phyloP scores from a whole-genome alignment of 2,888 invertebrate genomes.

The Acrobasis repandana region DNA sequence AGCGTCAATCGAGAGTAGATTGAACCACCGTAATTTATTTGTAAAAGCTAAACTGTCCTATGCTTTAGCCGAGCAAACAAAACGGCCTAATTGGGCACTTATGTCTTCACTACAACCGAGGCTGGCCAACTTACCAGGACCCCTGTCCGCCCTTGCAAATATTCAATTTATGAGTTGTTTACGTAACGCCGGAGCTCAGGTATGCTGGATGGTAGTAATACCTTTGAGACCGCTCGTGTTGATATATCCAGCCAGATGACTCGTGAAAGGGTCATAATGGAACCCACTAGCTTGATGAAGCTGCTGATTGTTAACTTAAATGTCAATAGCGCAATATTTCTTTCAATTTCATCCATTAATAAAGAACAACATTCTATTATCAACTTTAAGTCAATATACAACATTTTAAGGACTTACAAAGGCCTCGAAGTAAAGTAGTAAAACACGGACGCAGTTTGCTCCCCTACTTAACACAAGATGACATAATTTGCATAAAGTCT shows the following conservation, averaged over 20 bases:
- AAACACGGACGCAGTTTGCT: conserved; percentile 64
- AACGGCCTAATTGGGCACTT: conserved; percentile 51
- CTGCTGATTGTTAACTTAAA: conserved; percentile 21
- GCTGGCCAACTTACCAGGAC: conserved; percentile 29
- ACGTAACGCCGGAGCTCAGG: conserved; percentile 22
- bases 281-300: conserved; percentile 25
- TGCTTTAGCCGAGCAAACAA: conserved; percentile 43
- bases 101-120: conserved; percentile 42
- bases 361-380: background rate
- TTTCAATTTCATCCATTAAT: background rate
- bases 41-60: conserved; percentile 38
- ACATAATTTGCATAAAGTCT: conserved; percentile 76
- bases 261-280: conserved; percentile 33
- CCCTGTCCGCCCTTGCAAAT: conserved; percentile 19
- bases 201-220: conserved; percentile 32
- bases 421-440: conserved; percentile 46
- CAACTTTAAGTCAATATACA: conserved; percentile 9
- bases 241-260: conserved; percentile 40
- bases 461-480: conserved; percentile 65
- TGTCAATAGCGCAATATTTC: conserved; percentile 2
- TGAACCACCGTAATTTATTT: conserved; percentile 35
- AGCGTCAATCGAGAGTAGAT: conserved; percentile 16
- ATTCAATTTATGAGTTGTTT: conserved; percentile 13
- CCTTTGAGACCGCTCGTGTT: conserved; percentile 40
- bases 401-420: conserved; percentile 22